A percentile compares a stretch with the other conserved stretches of the same genome.
phyloP scores from a whole-genome alignment of 2,888 invertebrate genomes.

The Caenorhabditis doughertyi region DNA sequence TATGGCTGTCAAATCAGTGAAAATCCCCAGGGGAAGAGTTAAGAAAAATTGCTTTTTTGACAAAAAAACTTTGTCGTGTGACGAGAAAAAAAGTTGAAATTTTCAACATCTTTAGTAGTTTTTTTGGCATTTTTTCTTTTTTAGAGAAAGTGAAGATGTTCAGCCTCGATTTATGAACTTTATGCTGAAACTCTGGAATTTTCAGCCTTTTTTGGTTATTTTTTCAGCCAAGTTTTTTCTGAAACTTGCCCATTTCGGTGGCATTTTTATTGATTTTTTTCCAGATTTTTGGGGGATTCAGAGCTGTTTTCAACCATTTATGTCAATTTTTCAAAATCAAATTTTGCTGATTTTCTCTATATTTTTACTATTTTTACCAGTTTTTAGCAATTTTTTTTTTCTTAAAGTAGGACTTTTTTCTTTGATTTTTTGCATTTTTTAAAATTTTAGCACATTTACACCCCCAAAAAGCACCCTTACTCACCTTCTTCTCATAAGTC shows the following conservation, averaged over 20 bases:
- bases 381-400: too few species aligned
- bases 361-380: background rate
- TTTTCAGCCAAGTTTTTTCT: background rate
- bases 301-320: too few species aligned
- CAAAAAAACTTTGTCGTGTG: background rate
- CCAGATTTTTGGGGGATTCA: too few species aligned
- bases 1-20: conserved; percentile 13
- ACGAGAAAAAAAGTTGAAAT: too few species aligned
- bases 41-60: background rate
- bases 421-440: too few species aligned
- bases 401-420: too few species aligned
- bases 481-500: conserved; percentile 81
- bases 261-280: background rate
- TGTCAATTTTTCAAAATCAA: background rate
- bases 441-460: too few species aligned
- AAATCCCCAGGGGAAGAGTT: background rate
- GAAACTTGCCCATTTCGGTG: background rate
- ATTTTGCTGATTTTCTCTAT: background rate
- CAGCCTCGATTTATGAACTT: background rate
- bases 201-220: background rate
- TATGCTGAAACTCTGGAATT: background rate
- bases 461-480: background rate
- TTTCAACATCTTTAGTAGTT: background rate
- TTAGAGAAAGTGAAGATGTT: background rate
- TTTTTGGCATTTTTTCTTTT: background rate